These are phyloP conservation scores for Mesorhabditis belari DNA, from an alignment of 2,888 invertebrate genomes.

Conservation along the genomic window DNA sequence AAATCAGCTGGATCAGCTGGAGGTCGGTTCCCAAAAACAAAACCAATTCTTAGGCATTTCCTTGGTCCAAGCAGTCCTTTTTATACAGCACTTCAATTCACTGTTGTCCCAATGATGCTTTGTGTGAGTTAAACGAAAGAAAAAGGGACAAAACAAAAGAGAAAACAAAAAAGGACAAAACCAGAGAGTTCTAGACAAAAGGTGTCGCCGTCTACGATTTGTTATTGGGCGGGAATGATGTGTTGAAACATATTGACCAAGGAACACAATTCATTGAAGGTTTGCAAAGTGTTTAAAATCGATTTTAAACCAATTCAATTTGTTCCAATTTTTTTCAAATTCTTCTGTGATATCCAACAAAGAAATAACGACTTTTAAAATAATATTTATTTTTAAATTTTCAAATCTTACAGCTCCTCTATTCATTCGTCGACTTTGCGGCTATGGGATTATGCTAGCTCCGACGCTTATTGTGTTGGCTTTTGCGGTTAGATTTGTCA, in stretches of 20 bases:
- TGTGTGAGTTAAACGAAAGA: slow-evolving; percentile 13
- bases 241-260: slow-evolving; percentile 21
- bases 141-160: background rate
- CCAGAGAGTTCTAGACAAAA: slow-evolving; percentile 17
- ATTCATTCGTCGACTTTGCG: background rate
- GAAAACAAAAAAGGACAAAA: background rate
- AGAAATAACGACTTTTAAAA: background rate
- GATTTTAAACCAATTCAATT: too few species aligned
- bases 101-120: slow-evolving; percentile 28
- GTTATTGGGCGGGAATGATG: slow-evolving; percentile 20
- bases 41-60: slow-evolving; percentile 10
- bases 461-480: slow-evolving; percentile 13
- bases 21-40: background rate
- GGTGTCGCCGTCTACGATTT: slow-evolving; percentile 35
- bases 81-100: slow-evolving; percentile 27
- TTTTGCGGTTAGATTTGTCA: slow-evolving; percentile 3
- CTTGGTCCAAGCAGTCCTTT: slow-evolving; percentile 24
- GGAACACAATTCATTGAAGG: slow-evolving; percentile 22
- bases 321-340: background rate
- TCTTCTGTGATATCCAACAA: background rate
- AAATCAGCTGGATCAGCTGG: background rate
- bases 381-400: slow-evolving; percentile 2
- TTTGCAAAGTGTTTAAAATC: too few species aligned
- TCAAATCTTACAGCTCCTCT: background rate
- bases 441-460: slow-evolving; percentile 13